phyloP scores from a whole-genome alignment of 1,140 invertebrate genomes.

The Berghia stephanieae region DNA sequence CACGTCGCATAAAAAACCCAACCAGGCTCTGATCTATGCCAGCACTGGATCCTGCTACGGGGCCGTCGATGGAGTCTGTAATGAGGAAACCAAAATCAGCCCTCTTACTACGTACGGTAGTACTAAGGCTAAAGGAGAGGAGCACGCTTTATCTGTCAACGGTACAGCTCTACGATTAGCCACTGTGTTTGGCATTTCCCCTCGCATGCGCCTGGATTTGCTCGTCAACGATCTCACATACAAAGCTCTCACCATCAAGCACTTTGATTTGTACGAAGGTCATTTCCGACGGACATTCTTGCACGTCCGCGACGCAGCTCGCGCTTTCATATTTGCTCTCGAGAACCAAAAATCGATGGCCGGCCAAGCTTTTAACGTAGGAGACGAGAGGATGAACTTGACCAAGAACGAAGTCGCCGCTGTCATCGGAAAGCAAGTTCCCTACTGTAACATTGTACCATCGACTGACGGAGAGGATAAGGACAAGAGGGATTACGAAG shows the following conservation, averaged over 20 bases:
- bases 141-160: conserved; percentile 44
- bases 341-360: conserved; percentile 52
- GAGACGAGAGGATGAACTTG: conserved; percentile 56
- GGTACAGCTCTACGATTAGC: conserved; percentile 53
- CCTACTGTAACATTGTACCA: conserved; percentile 42
- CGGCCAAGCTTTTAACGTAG: conserved; percentile 54
- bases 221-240: conserved; percentile 58
- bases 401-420: conserved; percentile 52
- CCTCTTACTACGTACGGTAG: conserved; percentile 55
- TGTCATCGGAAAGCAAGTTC: conserved; percentile 44
- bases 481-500: conserved; percentile 58
- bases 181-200: conserved; percentile 58
- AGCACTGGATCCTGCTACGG: conserved; percentile 61
- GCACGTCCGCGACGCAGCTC: conserved; percentile 55
- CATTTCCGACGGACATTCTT: conserved; percentile 56
- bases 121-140: conserved; percentile 55
- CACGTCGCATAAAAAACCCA: conserved; percentile 40
- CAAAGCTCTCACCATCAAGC: conserved; percentile 51
- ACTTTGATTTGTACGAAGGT: conserved; percentile 58
- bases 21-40: conserved; percentile 56
- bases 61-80: conserved; percentile 53
- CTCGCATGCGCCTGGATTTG: conserved; percentile 54
- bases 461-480: conserved; percentile 46
- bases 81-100: conserved; percentile 53
- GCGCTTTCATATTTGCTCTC: conserved; percentile 53